Base-by-base conservation (phyloP, 2,888 invertebrate genomes). In the Hyppa rectilinea region DNA sequence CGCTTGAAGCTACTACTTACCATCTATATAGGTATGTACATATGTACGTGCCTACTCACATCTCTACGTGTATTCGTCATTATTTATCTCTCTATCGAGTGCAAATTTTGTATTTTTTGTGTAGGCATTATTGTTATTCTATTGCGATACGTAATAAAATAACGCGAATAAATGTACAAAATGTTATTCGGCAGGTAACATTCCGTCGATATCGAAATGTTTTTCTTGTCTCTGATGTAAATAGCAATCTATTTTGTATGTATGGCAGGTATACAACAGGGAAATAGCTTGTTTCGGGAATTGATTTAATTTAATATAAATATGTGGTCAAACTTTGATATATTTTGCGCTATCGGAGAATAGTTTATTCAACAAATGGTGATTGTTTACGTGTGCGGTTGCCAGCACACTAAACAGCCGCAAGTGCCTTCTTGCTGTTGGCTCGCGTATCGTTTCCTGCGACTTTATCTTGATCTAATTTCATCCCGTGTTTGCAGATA, bases 391-490 rank as follows among this genome's bases (percentile, higher is more conserved):
- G 56, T 29, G 26, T 68, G 43, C 38, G 43, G 59, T 40, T 75
- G 68, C 59, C 68, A 68, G 63, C 56, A 75, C 75, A 74, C 62
- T 75, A 67, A 81, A 76, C 81, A 81, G 77, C 36, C 59, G 9
- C 77, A 67, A 81, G 56, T 60, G 50, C 55, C 62, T 66, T 43
- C 62, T 64, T 26, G 62, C 50, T 56, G 55, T 81, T 71, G 60
- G 77, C 63, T 56, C 26, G 20, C 55, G 45, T 76, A 71, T 64
- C 66, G 72, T 63, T 81, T 81, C 61, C 78, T 71, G 53, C 4
- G 64, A 78, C 61, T 71, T 49, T 71, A 50, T 81, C 71, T 71
- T 71, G 64, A 65, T 81, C 78, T 78, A 78, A 81, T 78, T 78
- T 66, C 65, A 78, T 71, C 72, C 58, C 58, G n/a, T 50, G 58